phyloP scores from a whole-genome alignment of 92 coral and sea anemone species.

The Heliopora coerulea region DNA sequence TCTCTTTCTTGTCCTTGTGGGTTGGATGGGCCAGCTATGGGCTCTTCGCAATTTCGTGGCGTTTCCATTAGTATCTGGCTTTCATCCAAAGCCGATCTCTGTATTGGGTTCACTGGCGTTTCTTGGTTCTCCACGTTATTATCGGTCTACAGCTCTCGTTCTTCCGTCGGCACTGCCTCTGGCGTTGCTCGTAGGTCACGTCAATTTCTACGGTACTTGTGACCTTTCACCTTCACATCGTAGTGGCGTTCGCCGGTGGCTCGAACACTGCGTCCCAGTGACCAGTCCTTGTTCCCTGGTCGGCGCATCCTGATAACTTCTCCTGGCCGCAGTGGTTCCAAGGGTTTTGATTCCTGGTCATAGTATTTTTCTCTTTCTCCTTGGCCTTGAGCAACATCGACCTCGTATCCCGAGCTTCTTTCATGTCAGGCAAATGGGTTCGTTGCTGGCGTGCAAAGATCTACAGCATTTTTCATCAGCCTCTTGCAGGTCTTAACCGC shows the following conservation, averaged over 20 bases:
- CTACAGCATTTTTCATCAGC: constrained; percentile 49
- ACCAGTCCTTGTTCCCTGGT: constrained; percentile 14
- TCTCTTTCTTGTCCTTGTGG: no score
- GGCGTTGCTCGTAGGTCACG: constrained; percentile 20
- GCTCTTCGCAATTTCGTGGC: no score
- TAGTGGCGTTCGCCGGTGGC: constrained; percentile 9
- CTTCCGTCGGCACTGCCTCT: constrained; percentile 1
- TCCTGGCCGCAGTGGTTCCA: background rate
- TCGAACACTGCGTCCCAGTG: background rate
- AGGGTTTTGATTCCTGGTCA: constrained; percentile 10
- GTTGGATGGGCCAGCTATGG: no score
- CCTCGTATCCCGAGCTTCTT: no score
- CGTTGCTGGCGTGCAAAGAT: no score
- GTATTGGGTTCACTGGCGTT: no score
- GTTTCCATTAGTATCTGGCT: no score
- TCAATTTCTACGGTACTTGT: constrained; percentile 6
- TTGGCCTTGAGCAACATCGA: no score
- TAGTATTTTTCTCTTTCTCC: constrained; percentile 1
- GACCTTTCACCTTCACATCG: constrained; percentile 18
- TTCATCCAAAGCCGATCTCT: no score
- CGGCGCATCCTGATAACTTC: constrained; percentile 22
- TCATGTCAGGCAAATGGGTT: no score
- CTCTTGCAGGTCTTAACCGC: constrained; percentile 46
- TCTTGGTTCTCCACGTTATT: no score
- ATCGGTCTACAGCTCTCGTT: no score